Percentiles rank a stretch among this genome's conserved stretches.
Conservation (phyloP, 2,797 vertebrate genomes). For the Acanthis flammea region DNA sequence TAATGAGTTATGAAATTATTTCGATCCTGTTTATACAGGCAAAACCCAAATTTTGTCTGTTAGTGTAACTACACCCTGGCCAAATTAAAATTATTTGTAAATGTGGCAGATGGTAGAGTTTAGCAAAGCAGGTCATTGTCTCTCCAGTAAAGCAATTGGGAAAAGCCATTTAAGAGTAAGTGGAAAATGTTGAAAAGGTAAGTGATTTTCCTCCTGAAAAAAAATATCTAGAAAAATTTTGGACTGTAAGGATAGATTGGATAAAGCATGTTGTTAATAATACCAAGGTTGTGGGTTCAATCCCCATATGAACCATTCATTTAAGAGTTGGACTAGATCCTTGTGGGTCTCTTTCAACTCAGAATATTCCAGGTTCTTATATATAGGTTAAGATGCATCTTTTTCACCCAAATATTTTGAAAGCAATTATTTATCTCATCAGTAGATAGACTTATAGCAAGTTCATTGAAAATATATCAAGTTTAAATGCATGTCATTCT, state of each 20-base stretch:
- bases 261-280: not conserved
- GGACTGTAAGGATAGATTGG: not conserved
- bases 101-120: not conserved
- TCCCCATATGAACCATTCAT: not conserved
- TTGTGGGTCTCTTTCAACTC: not conserved
- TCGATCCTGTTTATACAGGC: not conserved
- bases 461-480: not conserved
- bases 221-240: not conserved
- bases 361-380: not conserved
- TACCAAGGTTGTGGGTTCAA: not conserved
- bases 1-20: not conserved
- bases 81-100: not conserved
- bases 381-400: not conserved
- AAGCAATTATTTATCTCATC: not conserved
- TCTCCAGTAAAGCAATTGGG: not conserved
- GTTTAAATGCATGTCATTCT: not conserved
- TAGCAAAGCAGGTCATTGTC: not conserved
- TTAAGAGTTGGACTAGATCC: not conserved
- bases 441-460: not conserved
- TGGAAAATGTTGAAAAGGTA: not conserved
- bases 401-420: not conserved
- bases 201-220: not conserved
- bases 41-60: not conserved
- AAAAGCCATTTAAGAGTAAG: not conserved
- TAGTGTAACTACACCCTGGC: not conserved